Evolutionary conservation across 2,888 invertebrate species (phyloP).

Genomic region (Sipha maydis): DNA sequence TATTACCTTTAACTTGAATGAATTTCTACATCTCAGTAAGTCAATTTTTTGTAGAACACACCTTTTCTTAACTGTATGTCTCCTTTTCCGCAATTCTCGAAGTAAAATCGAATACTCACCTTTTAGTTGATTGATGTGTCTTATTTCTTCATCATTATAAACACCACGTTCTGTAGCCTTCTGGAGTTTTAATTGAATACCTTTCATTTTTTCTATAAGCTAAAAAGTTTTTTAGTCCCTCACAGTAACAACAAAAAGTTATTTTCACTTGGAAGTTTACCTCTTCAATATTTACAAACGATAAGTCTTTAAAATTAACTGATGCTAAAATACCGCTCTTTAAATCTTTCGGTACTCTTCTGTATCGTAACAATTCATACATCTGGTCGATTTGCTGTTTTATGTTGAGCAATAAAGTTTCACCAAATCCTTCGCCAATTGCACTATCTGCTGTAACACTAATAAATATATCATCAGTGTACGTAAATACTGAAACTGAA

Average conservation of each 20-base stretch:
- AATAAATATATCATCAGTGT: slow-evolving; percentile 70
- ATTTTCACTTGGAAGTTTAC: slow-evolving; percentile 59
- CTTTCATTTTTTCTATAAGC: slow-evolving; percentile 47
- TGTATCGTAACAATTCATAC: slow-evolving; percentile 68
- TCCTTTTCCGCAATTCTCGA: slow-evolving; percentile 67
- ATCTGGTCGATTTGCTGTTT: slow-evolving; percentile 68
- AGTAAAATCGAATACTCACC: slow-evolving; percentile 68
- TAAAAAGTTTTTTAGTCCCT: neutral
- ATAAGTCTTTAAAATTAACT: slow-evolving; percentile 66
- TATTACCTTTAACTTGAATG: slow-evolving; percentile 24
- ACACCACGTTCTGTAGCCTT: slow-evolving; percentile 67
- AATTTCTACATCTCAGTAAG: neutral
- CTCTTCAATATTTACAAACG: slow-evolving; percentile 66
- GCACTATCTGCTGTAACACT: slow-evolving; percentile 68
- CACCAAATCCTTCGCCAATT: slow-evolving; percentile 65
- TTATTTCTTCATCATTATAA: slow-evolving; percentile 67
- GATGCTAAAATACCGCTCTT: slow-evolving; percentile 67
- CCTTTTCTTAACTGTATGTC: slow-evolving; percentile 60
- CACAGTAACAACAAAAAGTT: neutral
- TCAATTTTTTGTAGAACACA: slow-evolving; percentile 17
- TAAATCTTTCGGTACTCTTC: slow-evolving; percentile 70
- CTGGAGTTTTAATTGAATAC: slow-evolving; percentile 64
- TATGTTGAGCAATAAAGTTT: slow-evolving; percentile 65
- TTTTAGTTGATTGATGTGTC: slow-evolving; percentile 66
- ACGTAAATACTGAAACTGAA: slow-evolving; percentile 70